Base-by-base conservation (phyloP, 2,797 vertebrate species). In the Sebastiscus albofasciatus region DNA sequence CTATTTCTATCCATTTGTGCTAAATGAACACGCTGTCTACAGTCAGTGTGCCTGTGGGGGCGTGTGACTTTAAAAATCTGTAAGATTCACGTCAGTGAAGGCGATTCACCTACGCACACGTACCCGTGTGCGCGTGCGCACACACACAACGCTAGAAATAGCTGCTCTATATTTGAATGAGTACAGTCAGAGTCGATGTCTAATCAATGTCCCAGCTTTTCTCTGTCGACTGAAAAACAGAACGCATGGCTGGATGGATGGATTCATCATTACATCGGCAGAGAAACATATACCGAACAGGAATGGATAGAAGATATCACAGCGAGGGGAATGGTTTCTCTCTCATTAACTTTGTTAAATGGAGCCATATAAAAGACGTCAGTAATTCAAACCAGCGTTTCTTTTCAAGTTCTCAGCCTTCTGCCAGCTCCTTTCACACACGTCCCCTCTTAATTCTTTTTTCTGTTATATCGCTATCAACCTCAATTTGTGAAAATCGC, bases 111-210 rank as follows among this genome's bases (percentile, higher is more conserved):
- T 69, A 82, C 89, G 85, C 78, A 75, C 72, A 61, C 75, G 64
- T 24, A 83, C 60, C 11, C 46, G 33, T 9, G 22, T 10, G 8
- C 36, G 4, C 0, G 27, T 46, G 31, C 33, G n/a, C 36, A 70
- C 54, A 82, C 31, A 80, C 59, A 62, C n/a, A 12, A 49, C 26
- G 77, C 90, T 78, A 55, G 82, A 93, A 93, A 94, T 94, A 94
- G 91, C 91, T 91, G 89, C 86, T 94, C 94, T 93, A 93, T 90
- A 94, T 94, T 89, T 93, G 90, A 93, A 91, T 82, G 90, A 89
- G 87, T 90, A 87, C 90, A 93, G 91, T 86, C 91, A 88, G 72
- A 90, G 90, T 91, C 89, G 56, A 92, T 93, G 89, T 90, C 90
- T 90, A 92, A 94, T 94, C 90, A 89, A 92, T 94, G 91, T 75